Conservation (phyloP, 2,888 invertebrate genomes). For the Strigamia crassipes region DNA sequence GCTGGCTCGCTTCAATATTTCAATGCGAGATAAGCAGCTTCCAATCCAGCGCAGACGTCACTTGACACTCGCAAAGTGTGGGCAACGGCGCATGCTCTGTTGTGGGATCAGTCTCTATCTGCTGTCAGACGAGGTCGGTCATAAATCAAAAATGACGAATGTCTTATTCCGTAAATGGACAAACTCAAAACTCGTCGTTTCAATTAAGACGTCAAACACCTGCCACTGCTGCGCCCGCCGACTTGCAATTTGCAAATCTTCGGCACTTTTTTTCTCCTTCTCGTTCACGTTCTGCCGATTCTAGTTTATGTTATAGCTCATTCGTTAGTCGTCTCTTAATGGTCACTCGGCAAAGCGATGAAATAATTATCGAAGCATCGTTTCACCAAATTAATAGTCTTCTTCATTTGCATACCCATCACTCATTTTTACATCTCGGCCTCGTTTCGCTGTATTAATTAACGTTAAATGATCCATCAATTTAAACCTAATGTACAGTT, state of each 20-base stretch:
- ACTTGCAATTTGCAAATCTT: background rate
- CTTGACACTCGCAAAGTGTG: slow-evolving; percentile 30
- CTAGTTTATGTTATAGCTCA: background rate
- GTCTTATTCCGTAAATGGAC: background rate
- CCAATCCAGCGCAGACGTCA: slow-evolving; percentile 12
- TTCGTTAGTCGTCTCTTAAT: background rate
- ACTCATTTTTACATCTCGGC: background rate
- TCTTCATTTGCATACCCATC: background rate
- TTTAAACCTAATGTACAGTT: background rate
- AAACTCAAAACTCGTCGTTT: background rate
- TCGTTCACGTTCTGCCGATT: background rate
- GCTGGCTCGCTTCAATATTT: background rate
- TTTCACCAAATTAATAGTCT: background rate
- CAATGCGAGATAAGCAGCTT: slow-evolving; percentile 27
- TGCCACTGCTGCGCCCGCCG: background rate
- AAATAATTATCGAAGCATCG: background rate
- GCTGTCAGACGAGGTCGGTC: slow-evolving; percentile 1
- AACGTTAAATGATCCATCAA: background rate
- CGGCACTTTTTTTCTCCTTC: background rate
- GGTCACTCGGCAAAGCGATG: background rate
- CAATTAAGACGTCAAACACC: slow-evolving; percentile 20
- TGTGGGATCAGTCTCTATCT: slow-evolving; percentile 12
- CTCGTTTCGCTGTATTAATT: background rate
- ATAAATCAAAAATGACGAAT: slow-evolving; percentile 36
- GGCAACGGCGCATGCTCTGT: slow-evolving; percentile 20